These are phyloP conservation scores for Melanotaenia pygmaea DNA, from an alignment of 2,797 vertebrate species.

Conservation along the genomic window DNA sequence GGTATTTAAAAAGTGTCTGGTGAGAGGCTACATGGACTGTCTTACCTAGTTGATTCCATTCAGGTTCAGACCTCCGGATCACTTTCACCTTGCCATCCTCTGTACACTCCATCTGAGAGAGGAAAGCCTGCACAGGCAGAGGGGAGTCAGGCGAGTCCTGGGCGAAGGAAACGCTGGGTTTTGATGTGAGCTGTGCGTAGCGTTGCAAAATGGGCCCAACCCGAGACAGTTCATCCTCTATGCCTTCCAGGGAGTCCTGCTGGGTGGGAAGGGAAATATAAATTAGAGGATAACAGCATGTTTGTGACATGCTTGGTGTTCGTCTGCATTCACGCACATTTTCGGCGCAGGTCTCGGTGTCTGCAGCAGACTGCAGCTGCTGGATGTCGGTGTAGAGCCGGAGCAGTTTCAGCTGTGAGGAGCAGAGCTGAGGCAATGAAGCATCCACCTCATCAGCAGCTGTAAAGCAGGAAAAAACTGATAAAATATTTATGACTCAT, in stretches of 20 bases:
- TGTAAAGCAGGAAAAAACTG: slow-evolving; percentile 42
- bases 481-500: neutral
- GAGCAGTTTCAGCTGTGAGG: slow-evolving; percentile 89
- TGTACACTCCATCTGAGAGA: slow-evolving; percentile 88
- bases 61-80: slow-evolving; percentile 65
- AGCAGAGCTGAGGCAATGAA: slow-evolving; percentile 89
- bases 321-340: slow-evolving; percentile 76
- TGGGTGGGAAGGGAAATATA: neutral
- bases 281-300: neutral
- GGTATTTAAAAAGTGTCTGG: too few relatives aligned
- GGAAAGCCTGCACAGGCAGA: slow-evolving; percentile 87
- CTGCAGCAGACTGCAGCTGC: slow-evolving; percentile 79
- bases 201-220: slow-evolving; percentile 84
- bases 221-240: slow-evolving; percentile 86
- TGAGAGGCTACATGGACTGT: too few relatives aligned
- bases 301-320: neutral
- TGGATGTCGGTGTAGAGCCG: slow-evolving; percentile 90
- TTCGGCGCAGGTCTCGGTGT: slow-evolving; percentile 71
- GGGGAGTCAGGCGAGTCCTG: slow-evolving; percentile 78
- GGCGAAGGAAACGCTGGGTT: slow-evolving; percentile 83
- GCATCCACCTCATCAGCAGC: slow-evolving; percentile 90
- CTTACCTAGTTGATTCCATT: slow-evolving; percentile 82
- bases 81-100: slow-evolving; percentile 83
- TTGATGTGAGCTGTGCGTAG: slow-evolving; percentile 85
- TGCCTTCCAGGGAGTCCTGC: slow-evolving; percentile 60